A percentile compares a stretch with the other conserved stretches of the same genome.
phyloP scores from a whole-genome alignment of 2,113 vertebrate genomes.

The Eurypyga helias region DNA sequence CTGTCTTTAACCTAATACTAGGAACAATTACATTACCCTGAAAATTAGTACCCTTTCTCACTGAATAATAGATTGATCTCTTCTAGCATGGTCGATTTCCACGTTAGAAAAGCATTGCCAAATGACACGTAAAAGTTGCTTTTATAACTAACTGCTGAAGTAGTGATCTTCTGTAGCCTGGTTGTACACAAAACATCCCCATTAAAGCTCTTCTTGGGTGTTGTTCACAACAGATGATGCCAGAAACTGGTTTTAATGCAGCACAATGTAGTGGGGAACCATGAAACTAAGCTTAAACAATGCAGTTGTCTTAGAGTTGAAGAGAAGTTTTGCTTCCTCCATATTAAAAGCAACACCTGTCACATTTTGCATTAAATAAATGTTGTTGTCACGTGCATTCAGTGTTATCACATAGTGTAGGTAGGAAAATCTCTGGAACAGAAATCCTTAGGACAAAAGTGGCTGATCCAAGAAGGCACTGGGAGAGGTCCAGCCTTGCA shows the following conservation, averaged over 20 bases:
- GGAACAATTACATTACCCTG: neutral
- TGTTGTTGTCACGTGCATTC: neutral
- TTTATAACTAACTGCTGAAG: neutral
- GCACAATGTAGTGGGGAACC: neutral
- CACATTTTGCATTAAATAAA: neutral
- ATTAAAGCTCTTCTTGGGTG: neutral
- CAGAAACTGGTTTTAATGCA: neutral
- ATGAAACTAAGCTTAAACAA: neutral
- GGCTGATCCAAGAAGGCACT: neutral
- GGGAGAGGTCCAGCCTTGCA: slow-evolving; percentile 34
- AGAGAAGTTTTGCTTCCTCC: neutral
- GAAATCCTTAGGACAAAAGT: neutral
- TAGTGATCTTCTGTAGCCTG: neutral
- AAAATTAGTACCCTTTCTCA: neutral
- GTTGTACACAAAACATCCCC: neutral
- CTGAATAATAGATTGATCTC: neutral
- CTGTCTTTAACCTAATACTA: neutral
- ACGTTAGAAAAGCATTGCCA: neutral
- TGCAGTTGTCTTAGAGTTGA: neutral
- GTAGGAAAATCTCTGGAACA: neutral
- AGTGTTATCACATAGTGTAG: neutral
- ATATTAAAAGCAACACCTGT: neutral
- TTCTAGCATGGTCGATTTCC: neutral
- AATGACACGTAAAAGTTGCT: neutral
- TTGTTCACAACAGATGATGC: neutral